Conservation (phyloP, 2,797 vertebrate genomes). For the Cottoperca gobio region DNA sequence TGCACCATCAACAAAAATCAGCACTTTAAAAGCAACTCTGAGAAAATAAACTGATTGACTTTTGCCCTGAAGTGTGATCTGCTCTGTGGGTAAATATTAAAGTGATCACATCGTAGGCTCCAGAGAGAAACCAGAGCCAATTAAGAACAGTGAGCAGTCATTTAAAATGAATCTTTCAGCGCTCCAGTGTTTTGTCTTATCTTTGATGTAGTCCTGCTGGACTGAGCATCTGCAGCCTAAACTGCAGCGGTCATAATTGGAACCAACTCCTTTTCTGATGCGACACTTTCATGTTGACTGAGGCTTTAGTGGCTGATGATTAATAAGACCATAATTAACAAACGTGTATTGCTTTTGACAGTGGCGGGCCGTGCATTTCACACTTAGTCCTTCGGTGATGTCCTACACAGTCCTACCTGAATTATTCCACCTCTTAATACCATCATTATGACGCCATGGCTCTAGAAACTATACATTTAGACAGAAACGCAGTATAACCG, state of each 20-base stretch:
- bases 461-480: too few relatives aligned
- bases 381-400: too few relatives aligned
- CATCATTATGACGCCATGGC: too few relatives aligned
- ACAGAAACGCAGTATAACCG: too few relatives aligned
- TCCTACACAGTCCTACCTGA: too few relatives aligned
- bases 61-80: slow-evolving; percentile 8
- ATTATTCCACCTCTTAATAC: too few relatives aligned
- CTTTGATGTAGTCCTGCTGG: slow-evolving; percentile 34
- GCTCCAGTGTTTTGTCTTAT: slow-evolving; percentile 35
- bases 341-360: neutral
- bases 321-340: slow-evolving; percentile 32
- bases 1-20: neutral
- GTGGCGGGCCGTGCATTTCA: too few relatives aligned
- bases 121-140: slow-evolving; percentile 28
- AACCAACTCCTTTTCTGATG: slow-evolving; percentile 37
- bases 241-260: slow-evolving; percentile 31
- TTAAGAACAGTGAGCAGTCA: slow-evolving; percentile 19
- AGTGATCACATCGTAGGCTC: slow-evolving; percentile 13
- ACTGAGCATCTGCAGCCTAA: slow-evolving; percentile 21
- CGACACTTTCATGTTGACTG: slow-evolving; percentile 32
- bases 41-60: slow-evolving; percentile 1
- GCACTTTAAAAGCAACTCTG: neutral
- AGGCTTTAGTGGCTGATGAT: slow-evolving; percentile 35
- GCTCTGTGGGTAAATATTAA: slow-evolving; percentile 24
- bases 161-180: slow-evolving; percentile 26